These are phyloP conservation scores for Zalophus californianus DNA, from an alignment of 2,797 vertebrate genomes.

Conservation along the genomic window DNA sequence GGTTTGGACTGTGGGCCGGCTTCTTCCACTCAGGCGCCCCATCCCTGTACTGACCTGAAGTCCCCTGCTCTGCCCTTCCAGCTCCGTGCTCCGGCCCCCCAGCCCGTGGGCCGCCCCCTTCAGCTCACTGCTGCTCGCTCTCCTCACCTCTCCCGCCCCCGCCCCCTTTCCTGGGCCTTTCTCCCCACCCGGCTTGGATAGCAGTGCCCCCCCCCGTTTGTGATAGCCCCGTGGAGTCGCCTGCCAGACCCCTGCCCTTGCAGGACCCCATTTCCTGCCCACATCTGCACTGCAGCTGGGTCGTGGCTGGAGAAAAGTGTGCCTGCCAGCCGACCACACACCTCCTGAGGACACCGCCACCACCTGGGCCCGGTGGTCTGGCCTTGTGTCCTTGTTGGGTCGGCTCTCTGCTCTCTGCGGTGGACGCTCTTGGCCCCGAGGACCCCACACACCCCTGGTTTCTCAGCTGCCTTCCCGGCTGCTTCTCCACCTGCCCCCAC, in stretches of 20 bases:
- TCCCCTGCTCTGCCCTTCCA: background rate
- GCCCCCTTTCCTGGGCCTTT: background rate
- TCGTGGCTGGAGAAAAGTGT: background rate
- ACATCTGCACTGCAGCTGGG: background rate
- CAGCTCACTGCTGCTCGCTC: background rate
- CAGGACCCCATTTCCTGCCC: background rate
- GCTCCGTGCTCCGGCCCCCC: background rate
- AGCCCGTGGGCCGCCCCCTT: background rate
- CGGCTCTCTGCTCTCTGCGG: background rate
- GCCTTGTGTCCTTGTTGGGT: too few species aligned
- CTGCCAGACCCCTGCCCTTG: background rate
- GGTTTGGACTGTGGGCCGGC: background rate
- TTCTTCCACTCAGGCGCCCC: background rate
- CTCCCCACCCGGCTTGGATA: background rate
- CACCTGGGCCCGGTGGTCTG: too few species aligned
- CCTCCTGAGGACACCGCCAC: accelerated
- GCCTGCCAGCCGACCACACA: background rate
- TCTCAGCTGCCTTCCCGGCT: background rate
- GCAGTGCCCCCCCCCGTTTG: background rate
- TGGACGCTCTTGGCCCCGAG: background rate
- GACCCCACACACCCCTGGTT: background rate
- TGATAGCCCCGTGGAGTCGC: background rate
- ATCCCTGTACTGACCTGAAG: background rate
- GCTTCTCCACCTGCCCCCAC: background rate
- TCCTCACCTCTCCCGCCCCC: background rate